Percentiles rank a stretch among this genome's conserved stretches.
phyloP scores from a whole-genome alignment of 2,113 vertebrate species.

The Siniperca chuatsi region DNA sequence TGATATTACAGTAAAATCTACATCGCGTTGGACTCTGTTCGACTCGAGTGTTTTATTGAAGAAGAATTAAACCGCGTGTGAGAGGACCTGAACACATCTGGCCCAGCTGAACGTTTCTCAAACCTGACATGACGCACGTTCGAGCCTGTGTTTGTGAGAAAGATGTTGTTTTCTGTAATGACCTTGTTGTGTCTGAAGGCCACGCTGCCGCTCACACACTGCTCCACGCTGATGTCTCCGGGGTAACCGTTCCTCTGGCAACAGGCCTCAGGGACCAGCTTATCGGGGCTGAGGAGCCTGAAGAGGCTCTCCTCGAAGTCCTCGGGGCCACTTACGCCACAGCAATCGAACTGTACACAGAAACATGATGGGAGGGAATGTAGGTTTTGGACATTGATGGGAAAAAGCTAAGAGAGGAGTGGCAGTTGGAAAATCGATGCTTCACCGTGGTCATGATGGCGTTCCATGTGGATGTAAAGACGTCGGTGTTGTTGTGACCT shows the following conservation, averaged over 20 bases:
- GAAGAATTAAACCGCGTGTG: too few relatives aligned
- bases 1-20: too few relatives aligned
- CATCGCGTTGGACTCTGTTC: too few relatives aligned
- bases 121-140: not conserved
- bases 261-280: slow-evolving; percentile 87
- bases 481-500: slow-evolving; percentile 88
- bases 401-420: not conserved
- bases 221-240: slow-evolving; percentile 80
- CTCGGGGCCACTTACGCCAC: slow-evolving; percentile 91
- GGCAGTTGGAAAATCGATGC: accelerated
- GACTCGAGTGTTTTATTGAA: too few relatives aligned
- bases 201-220: slow-evolving; percentile 85
- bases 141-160: too few relatives aligned
- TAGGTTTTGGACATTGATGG: not conserved
- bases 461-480: slow-evolving; percentile 94
- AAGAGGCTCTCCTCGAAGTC: slow-evolving; percentile 89
- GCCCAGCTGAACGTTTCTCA: not conserved
- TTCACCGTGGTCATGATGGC: slow-evolving; percentile 93
- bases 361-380: not conserved
- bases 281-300: slow-evolving; percentile 72
- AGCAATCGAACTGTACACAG: slow-evolving; percentile 90
- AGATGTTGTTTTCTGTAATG: not conserved
- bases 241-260: slow-evolving; percentile 87
- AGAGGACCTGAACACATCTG: too few relatives aligned
- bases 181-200: slow-evolving; percentile 91